These are phyloP conservation scores for Volucella zonaria DNA, from an alignment of 2,888 invertebrate genomes.

Conservation along the genomic window DNA sequence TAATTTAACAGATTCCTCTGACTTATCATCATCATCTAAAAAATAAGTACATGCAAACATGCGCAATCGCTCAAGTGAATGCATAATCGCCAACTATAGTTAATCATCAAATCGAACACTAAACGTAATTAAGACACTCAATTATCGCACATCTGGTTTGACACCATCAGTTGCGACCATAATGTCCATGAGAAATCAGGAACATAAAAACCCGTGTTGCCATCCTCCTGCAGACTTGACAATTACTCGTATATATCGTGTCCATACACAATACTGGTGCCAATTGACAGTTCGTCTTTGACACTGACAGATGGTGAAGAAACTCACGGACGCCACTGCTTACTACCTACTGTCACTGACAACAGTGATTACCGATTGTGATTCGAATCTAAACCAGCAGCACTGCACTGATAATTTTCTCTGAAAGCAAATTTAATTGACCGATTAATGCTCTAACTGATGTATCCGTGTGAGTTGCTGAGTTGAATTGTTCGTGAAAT, in stretches of 20 bases:
- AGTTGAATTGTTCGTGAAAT: conserved; percentile 25
- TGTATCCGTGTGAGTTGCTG: conserved; percentile 1
- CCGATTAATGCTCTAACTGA: conserved; percentile 47
- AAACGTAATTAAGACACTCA: conserved; percentile 48
- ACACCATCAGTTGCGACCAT: conserved; percentile 21
- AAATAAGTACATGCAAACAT: conserved; percentile 23
- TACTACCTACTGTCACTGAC: conserved; percentile 13
- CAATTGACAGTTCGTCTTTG: not conserved
- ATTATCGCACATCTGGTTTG: conserved; percentile 60
- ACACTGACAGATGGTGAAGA: conserved; percentile 15
- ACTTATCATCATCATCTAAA: not conserved
- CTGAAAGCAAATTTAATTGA: conserved; percentile 58
- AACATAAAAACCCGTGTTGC: conserved; percentile 8
- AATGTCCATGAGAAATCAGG: conserved; percentile 10
- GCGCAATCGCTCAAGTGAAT: conserved; percentile 26
- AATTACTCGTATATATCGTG: conserved; percentile 40
- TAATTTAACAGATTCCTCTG: not conserved
- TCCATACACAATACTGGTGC: too few species aligned
- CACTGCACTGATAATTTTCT: conserved; percentile 49
- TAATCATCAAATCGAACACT: conserved; percentile 49
- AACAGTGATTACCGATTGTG: not conserved
- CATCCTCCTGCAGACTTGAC: not conserved
- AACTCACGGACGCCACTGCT: too few species aligned
- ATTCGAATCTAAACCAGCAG: conserved; percentile 56
- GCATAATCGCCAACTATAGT: conserved; percentile 52